A percentile compares a stretch with the other conserved stretches of the same genome.
These are phyloP conservation scores for Atherix ibis DNA, from an alignment of 2,888 invertebrate species.

Conservation along the genomic window DNA sequence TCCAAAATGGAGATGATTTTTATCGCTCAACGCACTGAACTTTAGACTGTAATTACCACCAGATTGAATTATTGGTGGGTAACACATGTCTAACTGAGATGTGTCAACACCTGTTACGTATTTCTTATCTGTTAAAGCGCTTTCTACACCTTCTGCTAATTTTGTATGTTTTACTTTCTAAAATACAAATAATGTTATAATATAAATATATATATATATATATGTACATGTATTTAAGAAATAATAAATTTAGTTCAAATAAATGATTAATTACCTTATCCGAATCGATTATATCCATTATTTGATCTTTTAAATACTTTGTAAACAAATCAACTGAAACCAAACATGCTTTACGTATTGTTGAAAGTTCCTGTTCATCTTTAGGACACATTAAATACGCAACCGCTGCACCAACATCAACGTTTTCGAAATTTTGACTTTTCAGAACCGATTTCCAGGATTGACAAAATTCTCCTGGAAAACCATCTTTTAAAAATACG, in stretches of 20 bases:
- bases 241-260: neutral
- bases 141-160: constrained; percentile 86
- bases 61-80: constrained; percentile 96
- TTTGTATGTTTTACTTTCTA: constrained; percentile 94
- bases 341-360: constrained; percentile 81
- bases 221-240: neutral
- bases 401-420: constrained; percentile 72
- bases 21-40: constrained; percentile 90
- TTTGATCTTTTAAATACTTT: constrained; percentile 91
- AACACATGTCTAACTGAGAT: constrained; percentile 89
- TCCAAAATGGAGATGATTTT: constrained; percentile 87
- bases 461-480: constrained; percentile 84
- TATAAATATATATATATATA: too few species aligned
- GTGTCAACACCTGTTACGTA: constrained; percentile 83
- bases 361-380: constrained; percentile 80
- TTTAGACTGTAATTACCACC: constrained; percentile 96
- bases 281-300: constrained; percentile 96
- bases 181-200: constrained; percentile 19
- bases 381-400: constrained; percentile 86
- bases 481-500: constrained; percentile 84
- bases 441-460: constrained; percentile 72
- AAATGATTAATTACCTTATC: constrained; percentile 53
- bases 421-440: constrained; percentile 62
- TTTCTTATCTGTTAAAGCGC: constrained; percentile 87
- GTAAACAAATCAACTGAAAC: constrained; percentile 91